Percentiles rank a stretch among this genome's conserved stretches.
Conservation (phyloP, 2,113 vertebrate species). For the western clawed frog (Xenopus tropicalis) region UCB_Xtro_10.0 CM004447.2:29358501-29359000, state of each 20-base stretch:
- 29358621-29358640: neutral
- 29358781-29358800: conserved; percentile 51
- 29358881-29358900: neutral
- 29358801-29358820: conserved; percentile 49
- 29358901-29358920: neutral
- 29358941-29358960: too few relatives aligned
- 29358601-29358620: too few relatives aligned
- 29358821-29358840: conserved; percentile 40
- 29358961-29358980: too few relatives aligned
- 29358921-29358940: too few relatives aligned
- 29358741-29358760: conserved; percentile 51
- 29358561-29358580: too few relatives aligned
- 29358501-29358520: too few relatives aligned
- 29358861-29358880: conserved; percentile 31
- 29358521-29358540: too few relatives aligned
- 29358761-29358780: conserved; percentile 47
- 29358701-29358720: conserved; percentile 52
- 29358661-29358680: conserved; percentile 47
- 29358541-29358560: too few relatives aligned
- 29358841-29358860: conserved; percentile 45
- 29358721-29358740: conserved; percentile 56
- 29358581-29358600: too few relatives aligned
- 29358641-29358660: conserved; percentile 44
- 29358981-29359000: too few relatives aligned
- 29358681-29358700: conserved; percentile 55